Evolutionary conservation across 2,888 invertebrate species (phyloP).

Genomic region (Ophion costatus): DNA sequence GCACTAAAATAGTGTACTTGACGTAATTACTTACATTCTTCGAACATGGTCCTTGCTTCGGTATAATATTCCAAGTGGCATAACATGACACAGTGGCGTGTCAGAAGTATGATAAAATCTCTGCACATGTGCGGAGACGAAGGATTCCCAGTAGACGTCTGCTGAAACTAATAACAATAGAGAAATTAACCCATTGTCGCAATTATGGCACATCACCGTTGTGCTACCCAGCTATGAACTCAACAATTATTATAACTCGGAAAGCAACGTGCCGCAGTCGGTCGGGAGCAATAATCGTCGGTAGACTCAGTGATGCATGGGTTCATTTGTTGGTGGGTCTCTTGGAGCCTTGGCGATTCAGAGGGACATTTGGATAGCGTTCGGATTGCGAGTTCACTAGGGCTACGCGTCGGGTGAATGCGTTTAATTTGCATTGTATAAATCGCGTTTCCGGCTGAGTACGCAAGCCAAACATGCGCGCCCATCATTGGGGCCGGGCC

Average conservation of each 20-base stretch:
- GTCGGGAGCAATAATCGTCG: background rate
- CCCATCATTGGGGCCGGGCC: slow-evolving; percentile 73
- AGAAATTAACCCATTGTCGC: background rate
- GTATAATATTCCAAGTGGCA: too few relatives aligned
- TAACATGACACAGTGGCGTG: background rate
- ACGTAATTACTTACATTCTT: background rate
- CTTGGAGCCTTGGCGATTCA: slow-evolving; percentile 2
- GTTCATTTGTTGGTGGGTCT: slow-evolving; percentile 19
- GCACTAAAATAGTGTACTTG: background rate
- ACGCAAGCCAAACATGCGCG: slow-evolving; percentile 81
- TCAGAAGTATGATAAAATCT: background rate
- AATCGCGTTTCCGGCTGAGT: slow-evolving; percentile 81
- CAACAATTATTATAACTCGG: background rate
- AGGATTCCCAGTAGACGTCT: too few relatives aligned
- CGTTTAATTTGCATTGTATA: slow-evolving; percentile 82
- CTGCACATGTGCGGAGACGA: background rate
- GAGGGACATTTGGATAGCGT: background rate
- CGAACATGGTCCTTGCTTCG: too few relatives aligned
- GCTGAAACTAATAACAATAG: background rate
- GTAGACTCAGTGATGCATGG: background rate
- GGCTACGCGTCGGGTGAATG: slow-evolving; percentile 66
- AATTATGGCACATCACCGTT: background rate
- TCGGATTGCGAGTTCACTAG: slow-evolving; percentile 12
- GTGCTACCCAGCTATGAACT: background rate
- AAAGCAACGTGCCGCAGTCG: background rate